phyloP scores from a whole-genome alignment of 2,113 vertebrate genomes.

The Dasyornis broadbenti region DNA sequence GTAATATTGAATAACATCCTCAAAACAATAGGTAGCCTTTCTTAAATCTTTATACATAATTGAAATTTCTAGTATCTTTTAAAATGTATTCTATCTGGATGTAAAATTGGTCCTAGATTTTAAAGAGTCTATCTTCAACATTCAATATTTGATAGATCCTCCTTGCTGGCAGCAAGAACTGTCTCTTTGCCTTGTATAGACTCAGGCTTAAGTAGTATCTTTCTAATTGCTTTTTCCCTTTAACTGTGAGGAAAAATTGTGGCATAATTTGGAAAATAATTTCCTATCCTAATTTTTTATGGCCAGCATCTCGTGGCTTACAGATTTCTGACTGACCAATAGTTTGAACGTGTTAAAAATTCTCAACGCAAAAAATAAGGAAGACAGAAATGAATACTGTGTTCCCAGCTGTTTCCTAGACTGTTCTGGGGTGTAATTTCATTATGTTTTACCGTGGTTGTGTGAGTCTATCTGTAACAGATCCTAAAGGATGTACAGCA shows the following conservation, averaged over 20 bases:
- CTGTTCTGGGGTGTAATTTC: background rate
- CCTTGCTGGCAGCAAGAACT: background rate
- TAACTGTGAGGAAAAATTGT: constrained; percentile 5
- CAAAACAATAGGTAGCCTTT: constrained; percentile 3
- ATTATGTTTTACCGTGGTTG: background rate
- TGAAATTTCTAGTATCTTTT: background rate
- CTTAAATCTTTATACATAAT: constrained; percentile 1
- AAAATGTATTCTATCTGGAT: background rate
- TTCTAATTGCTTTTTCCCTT: constrained; percentile 30
- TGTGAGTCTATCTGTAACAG: background rate
- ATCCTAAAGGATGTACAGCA: background rate
- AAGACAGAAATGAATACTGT: background rate
- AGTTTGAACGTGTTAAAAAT: background rate
- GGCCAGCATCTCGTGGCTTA: background rate
- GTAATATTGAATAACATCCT: background rate
- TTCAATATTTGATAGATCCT: constrained; percentile 2
- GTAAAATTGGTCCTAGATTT: constrained; percentile 35
- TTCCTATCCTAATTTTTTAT: background rate
- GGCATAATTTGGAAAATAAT: constrained; percentile 29
- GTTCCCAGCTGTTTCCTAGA: background rate
- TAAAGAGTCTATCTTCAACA: constrained; percentile 24
- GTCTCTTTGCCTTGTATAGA: constrained; percentile 16
- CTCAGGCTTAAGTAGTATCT: background rate
- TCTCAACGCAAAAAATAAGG: background rate
- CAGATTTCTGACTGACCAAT: background rate